Evolutionary conservation across 2,888 invertebrate species (phyloP), one percentile per base, ranked within the genome.

Genomic region (Ditylenchus weischeri): DNA sequence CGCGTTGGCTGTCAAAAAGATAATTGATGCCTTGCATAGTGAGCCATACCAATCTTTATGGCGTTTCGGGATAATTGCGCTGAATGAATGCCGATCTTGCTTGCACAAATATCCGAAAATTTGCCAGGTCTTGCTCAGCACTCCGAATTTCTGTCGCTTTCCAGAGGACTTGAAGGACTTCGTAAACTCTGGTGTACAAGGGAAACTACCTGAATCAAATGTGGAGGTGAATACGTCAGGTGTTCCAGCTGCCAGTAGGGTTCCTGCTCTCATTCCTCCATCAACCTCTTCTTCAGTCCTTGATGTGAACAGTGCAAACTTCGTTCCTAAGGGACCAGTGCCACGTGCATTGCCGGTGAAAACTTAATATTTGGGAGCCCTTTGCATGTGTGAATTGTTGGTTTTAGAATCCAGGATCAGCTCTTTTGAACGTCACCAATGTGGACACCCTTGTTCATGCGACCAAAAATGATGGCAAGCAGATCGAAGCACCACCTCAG

Each of bases 361-460:
- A 10, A 13, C 1, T 43, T 43, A 4, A 4, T 29, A 29, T 29
- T 29, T 5, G 2, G 29, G 29, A 29, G 29, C 5, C 29, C 5
- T 29, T 43, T 15, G 8, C 43, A 2, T 13, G 43, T 43, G 15
- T 15, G 8, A 10, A 13, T 6, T 8, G 3, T 6, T 15, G 3
- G 43, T 3, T 43, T 43, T 8, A 43, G 43, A 43, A 15, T 43
- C 43, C 43, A 8, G 67, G 69, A 18, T 61, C 67, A 35, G 68
- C 69, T 3, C 43, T 70, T 68, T 38, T 74, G 64, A 67, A 59
- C 19, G 71, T 69, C 0, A 95, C 96, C 11, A 96, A 95, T 83
- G 96, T 96, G 75, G 95, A 95, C 82, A 96, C 95, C 0, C 86
- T 98, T 65, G 87, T 96, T 7, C 92, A 91, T 0, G 93, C 93